phyloP scores from a whole-genome alignment of 1,140 invertebrate genomes.

The Temnothorax curvispinosus region DNA sequence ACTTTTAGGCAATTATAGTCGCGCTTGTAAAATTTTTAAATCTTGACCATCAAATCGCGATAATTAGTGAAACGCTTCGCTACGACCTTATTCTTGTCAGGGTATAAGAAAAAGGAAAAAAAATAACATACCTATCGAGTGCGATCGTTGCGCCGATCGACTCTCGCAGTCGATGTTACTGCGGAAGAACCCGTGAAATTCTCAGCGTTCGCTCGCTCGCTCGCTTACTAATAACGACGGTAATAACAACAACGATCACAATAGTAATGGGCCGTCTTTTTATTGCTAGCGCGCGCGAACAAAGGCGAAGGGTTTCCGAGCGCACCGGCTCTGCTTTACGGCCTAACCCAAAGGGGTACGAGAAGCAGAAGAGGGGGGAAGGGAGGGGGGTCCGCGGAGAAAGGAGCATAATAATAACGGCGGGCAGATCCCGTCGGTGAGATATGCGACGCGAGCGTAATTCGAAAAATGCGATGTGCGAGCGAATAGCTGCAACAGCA shows the following conservation, averaged over 20 bases:
- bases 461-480: conserved; percentile 67
- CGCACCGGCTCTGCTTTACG: conserved; percentile 60
- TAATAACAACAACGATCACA: conserved; percentile 71
- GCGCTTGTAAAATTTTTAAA: conserved; percentile 4
- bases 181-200: conserved; percentile 59
- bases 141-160: conserved; percentile 16
- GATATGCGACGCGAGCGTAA: conserved; percentile 65
- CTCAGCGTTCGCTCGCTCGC: conserved; percentile 47
- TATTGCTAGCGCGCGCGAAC: conserved; percentile 67
- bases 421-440: conserved; percentile 56
- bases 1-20: neutral
- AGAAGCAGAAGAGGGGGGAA: neutral
- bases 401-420: conserved; percentile 66
- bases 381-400: conserved; percentile 26
- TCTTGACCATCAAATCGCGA: neutral
- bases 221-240: conserved; percentile 69
- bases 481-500: conserved; percentile 36
- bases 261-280: conserved; percentile 72
- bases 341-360: conserved; percentile 57
- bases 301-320: conserved; percentile 61
- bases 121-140: neutral
- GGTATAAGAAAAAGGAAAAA: neutral
- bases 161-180: neutral
- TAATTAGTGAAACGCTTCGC: neutral
- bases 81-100: too few species aligned